A percentile compares a stretch with the other conserved stretches of the same genome.
Evolutionary conservation across 1,140 invertebrate species (phyloP).

Genomic region (Eupristina koningsbergeri): DNA sequence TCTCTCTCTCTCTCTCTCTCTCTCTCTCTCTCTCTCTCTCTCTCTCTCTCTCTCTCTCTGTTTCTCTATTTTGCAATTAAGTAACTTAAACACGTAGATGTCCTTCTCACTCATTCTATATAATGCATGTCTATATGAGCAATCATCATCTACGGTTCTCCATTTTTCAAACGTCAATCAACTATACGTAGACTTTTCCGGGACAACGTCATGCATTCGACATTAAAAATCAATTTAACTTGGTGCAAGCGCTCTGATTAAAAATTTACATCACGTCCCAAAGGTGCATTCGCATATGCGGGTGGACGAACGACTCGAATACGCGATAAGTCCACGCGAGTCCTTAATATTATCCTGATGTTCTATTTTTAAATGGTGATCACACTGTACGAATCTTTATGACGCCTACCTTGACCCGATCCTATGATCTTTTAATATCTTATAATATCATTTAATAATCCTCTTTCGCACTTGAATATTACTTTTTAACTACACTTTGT

Average conservation of each 20-base stretch:
- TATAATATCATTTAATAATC: too few species aligned
- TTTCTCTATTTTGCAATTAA: too few species aligned
- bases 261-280: constrained; percentile 7
- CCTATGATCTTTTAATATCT: constrained; percentile 62
- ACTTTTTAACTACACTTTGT: neutral
- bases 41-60: too few species aligned
- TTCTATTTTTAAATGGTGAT: constrained; percentile 72
- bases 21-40: too few species aligned
- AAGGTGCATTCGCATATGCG: neutral
- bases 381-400: constrained; percentile 61
- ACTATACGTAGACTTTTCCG: constrained; percentile 15
- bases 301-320: neutral
- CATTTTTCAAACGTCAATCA: constrained; percentile 14
- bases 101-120: neutral
- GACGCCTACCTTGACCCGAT: constrained; percentile 65
- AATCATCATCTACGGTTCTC: neutral
- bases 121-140: constrained; percentile 22
- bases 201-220: neutral
- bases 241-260: constrained; percentile 42
- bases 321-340: constrained; percentile 39
- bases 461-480: neutral
- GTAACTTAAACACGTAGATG: neutral
- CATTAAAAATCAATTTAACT: constrained; percentile 28
- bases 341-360: constrained; percentile 65
- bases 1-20: too few species aligned